Percentiles rank a stretch among this genome's conserved stretches.
phyloP scores from a whole-genome alignment of 2,888 invertebrate species.

The Ariolimax columbianus region DNA sequence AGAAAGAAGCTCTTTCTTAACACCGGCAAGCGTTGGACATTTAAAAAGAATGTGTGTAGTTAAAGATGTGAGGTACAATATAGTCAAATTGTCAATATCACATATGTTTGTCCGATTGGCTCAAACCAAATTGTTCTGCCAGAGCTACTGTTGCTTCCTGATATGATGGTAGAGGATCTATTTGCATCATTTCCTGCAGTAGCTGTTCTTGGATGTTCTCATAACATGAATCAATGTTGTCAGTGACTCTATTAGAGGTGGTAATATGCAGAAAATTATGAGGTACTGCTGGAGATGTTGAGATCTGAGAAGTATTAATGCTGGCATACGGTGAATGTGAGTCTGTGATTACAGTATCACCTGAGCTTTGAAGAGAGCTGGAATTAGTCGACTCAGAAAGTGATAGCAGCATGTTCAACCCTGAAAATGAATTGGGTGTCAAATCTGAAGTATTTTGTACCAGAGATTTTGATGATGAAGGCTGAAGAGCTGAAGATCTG shows the following conservation, averaged over 20 bases:
- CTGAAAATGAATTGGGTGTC: not conserved
- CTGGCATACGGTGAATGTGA: not conserved
- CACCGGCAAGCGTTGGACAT: no score
- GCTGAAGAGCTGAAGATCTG: not conserved
- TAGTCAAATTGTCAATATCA: not conserved
- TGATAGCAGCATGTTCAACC: not conserved
- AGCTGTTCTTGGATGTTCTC: not conserved
- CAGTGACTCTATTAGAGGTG: not conserved
- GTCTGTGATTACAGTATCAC: not conserved
- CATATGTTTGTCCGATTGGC: not conserved
- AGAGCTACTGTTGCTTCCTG: conserved; percentile 42
- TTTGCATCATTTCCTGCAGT: not conserved
- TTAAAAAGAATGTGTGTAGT: no score
- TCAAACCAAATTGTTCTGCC: conserved; percentile 24
- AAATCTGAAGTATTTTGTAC: not conserved
- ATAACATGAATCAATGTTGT: not conserved
- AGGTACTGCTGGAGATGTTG: not conserved
- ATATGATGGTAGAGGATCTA: conserved; percentile 44
- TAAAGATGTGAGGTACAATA: not conserved
- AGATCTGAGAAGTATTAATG: not conserved
- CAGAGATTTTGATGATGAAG: not conserved
- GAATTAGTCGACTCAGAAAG: not conserved
- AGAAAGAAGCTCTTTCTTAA: no score
- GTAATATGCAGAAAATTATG: not conserved
- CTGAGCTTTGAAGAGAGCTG: not conserved